A percentile compares a stretch with the other conserved stretches of the same genome.
phyloP scores from a whole-genome alignment of 2,113 vertebrate genomes.

The Nerophis ophidion region DNA sequence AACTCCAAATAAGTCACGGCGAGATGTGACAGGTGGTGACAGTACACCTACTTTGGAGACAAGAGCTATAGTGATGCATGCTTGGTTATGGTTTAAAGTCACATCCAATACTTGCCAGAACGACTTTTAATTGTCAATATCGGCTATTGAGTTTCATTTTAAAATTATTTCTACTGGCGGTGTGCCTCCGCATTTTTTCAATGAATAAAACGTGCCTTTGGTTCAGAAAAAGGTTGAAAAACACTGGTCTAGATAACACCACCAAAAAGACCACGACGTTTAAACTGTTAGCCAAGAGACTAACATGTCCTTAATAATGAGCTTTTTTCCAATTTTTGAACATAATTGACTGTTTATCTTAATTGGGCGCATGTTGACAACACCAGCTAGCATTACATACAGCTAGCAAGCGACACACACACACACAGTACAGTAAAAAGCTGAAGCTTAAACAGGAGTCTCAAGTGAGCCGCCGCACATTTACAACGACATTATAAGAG shows the following conservation, averaged over 20 bases:
- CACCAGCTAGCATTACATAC: slow-evolving; percentile 39
- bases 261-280: slow-evolving; percentile 3
- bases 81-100: too few relatives aligned
- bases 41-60: too few relatives aligned
- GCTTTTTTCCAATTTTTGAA: background rate
- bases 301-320: slow-evolving; percentile 1
- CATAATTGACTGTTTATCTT: background rate
- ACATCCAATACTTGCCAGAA: too few relatives aligned
- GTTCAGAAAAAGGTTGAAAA: too few relatives aligned
- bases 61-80: too few relatives aligned
- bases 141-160: too few relatives aligned
- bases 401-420: slow-evolving; percentile 43
- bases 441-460: slow-evolving; percentile 27
- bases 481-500: background rate
- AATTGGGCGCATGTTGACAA: slow-evolving; percentile 6
- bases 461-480: background rate
- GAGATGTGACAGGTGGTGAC: too few relatives aligned
- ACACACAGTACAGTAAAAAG: slow-evolving; percentile 49
- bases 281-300: background rate
- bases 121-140: too few relatives aligned
- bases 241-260: background rate
- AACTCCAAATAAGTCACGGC: too few relatives aligned
- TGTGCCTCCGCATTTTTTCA: too few relatives aligned
- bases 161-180: too few relatives aligned
- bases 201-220: too few relatives aligned